Evolutionary conservation across 2,888 invertebrate genomes (phyloP), one percentile per base, ranked within the genome.

Genomic region (Drosophila diplacantha): DNA sequence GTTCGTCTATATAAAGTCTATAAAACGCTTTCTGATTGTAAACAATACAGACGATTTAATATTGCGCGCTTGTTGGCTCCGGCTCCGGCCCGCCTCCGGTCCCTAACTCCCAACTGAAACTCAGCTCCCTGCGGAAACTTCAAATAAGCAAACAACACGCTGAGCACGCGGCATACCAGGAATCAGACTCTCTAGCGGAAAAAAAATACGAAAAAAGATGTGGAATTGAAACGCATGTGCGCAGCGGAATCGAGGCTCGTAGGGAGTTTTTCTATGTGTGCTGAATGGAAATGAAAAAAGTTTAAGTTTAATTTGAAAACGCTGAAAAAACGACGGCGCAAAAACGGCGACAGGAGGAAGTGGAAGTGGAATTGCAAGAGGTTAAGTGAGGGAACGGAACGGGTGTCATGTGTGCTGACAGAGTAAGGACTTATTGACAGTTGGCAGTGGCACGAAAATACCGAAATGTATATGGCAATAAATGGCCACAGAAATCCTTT

Each of bases 11-110:
- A 74, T 80, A 74, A 77, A 82, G 75, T 77, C 75, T 61, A 82
- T 81, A 80, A 80, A 82, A 80, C 83, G 79, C 73, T 82, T 82
- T 80, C 70, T 72, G 78, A 79, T 79, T 80, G 79, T 80, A 82
- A 80, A 80, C 79, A 80, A 80, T 80, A 82, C 81, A 80, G 74
- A 80, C 79, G 79, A 80, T 80, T 80, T 82, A 80, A 82, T 82
- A 79, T 82, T 79, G 81, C 73, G 69, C 73, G 81, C 75, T 75
- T 71, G 76, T 75, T 81, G 78, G 67, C 54, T 66, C 35, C n/a
- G 26, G 38, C 41, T 51, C 26, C 26, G 16, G 12, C 24, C 37
- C 39, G 24, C 18, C 35, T 20, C 22, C 34, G 26, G 29, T 43
- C 43, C 14, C 34, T 29, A 32, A 4, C 55, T 35, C 38, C 39